phyloP scores from a whole-genome alignment of 2,113 vertebrate genomes.

The Bubo scandiacus region DNA sequence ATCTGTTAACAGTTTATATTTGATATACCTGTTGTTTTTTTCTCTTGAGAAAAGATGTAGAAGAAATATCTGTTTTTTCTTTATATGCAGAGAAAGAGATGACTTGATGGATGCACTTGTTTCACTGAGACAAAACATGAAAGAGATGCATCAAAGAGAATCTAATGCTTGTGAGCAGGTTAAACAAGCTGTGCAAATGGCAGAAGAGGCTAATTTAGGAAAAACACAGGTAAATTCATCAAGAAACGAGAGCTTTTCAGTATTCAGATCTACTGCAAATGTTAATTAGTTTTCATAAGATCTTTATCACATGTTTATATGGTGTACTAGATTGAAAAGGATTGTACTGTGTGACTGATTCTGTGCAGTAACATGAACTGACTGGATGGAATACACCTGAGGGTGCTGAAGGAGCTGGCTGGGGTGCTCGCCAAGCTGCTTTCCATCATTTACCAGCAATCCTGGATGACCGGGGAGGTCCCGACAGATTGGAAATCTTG shows the following conservation, averaged over 20 bases:
- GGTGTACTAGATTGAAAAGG: not conserved
- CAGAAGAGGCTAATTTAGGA: constrained; percentile 89
- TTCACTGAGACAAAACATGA: constrained; percentile 73
- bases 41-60: not conserved
- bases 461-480: too few species aligned
- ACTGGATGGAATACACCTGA: too few species aligned
- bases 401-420: too few species aligned
- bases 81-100: constrained; percentile 85
- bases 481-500: too few species aligned
- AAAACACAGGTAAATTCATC: constrained; percentile 79
- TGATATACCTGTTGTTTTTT: not conserved
- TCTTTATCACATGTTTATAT: not conserved
- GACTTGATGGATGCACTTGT: constrained; percentile 84
- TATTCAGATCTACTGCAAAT: not conserved
- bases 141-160: constrained; percentile 84
- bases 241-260: not conserved
- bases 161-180: constrained; percentile 86
- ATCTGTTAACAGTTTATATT: not conserved
- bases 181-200: constrained; percentile 86
- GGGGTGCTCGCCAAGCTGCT: too few species aligned
- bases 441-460: too few species aligned
- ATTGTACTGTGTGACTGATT: not conserved
- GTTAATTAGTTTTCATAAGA: not conserved
- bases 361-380: not conserved
- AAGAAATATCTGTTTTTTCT: not conserved